Evolutionary conservation across 2,888 invertebrate species (phyloP).

Genomic region (Ctena decussata): DNA sequence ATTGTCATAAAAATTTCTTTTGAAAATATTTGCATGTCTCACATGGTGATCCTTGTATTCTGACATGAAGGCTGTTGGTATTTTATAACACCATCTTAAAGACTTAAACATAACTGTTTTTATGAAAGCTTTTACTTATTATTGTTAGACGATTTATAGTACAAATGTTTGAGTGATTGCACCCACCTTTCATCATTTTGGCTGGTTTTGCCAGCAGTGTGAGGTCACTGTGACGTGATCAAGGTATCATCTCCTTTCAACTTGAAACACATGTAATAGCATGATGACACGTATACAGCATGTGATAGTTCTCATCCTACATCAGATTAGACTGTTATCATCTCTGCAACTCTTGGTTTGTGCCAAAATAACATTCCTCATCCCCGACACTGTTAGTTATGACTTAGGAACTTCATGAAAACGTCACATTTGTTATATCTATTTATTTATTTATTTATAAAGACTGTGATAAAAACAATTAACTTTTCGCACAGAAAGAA

Average conservation of each 20-base stretch:
- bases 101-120: no score
- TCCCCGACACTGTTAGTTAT: constrained; percentile 65
- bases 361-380: constrained; percentile 72
- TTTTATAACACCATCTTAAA: no score
- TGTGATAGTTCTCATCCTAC: background rate
- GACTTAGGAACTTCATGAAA: constrained; percentile 65
- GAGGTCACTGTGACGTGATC: background rate
- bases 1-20: no score
- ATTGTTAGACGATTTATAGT: background rate
- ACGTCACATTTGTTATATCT: constrained; percentile 68
- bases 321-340: background rate
- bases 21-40: no score
- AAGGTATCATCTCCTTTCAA: background rate
- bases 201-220: background rate
- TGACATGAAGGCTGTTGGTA: no score
- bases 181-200: background rate
- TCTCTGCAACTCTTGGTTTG: constrained; percentile 53
- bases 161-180: background rate
- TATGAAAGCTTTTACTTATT: background rate
- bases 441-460: constrained; percentile 72
- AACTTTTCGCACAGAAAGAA: constrained; percentile 67
- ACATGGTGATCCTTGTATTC: no score
- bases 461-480: constrained; percentile 66
- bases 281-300: background rate
- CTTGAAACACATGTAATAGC: background rate